These are phyloP conservation scores for Magallana gigas DNA, from an alignment of 1,140 invertebrate species.

Conservation along the genomic window DNA sequence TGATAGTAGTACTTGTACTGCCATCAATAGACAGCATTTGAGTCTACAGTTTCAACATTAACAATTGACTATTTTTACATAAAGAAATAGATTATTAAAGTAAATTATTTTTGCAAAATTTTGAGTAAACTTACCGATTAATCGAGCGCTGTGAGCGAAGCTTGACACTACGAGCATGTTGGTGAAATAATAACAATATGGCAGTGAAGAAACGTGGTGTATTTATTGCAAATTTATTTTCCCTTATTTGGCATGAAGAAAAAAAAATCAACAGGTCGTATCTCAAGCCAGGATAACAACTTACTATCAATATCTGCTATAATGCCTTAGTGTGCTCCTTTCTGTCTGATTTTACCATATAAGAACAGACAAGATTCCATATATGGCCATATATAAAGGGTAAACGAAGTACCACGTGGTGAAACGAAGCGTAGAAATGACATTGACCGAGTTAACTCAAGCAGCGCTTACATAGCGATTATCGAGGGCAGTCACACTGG, in stretches of 20 bases:
- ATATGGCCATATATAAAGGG: neutral
- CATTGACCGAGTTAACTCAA: neutral
- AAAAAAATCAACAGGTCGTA: neutral
- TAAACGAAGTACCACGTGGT: neutral
- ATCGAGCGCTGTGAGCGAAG: neutral
- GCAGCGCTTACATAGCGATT: neutral
- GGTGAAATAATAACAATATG: neutral
- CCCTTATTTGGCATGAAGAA: constrained; percentile 13
- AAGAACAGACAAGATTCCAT: neutral
- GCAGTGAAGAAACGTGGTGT: neutral
- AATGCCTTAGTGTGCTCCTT: too few species aligned
- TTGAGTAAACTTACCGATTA: neutral
- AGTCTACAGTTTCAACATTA: too few species aligned
- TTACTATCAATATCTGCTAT: too few species aligned
- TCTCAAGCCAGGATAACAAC: neutral
- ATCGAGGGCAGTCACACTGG: neutral
- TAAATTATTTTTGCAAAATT: neutral
- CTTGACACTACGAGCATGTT: neutral
- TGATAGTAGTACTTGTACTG: too few species aligned
- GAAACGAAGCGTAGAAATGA: neutral
- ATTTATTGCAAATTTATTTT: constrained; percentile 5
- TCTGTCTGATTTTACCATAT: neutral
- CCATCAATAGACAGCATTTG: too few species aligned
- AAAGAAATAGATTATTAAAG: too few species aligned
- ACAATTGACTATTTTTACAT: too few species aligned